Evolutionary conservation across 2,797 vertebrate genomes (phyloP).

Genomic region (Myotis daubentonii): DNA sequence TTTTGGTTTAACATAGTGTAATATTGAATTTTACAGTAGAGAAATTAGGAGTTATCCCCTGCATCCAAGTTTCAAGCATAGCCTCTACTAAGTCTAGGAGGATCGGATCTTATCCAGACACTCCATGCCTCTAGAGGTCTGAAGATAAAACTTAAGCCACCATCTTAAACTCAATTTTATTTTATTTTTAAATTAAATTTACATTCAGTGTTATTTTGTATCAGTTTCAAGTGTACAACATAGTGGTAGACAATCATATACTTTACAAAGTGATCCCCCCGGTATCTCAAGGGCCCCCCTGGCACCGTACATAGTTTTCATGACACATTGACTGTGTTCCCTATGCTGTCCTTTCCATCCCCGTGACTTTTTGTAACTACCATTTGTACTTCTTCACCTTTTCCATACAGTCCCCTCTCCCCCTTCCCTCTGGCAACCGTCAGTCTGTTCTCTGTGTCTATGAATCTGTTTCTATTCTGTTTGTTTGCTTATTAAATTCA

Average conservation of each 20-base stretch:
- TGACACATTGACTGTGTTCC: background rate
- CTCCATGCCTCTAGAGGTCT: background rate
- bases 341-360: background rate
- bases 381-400: background rate
- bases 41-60: background rate
- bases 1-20: background rate
- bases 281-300: background rate
- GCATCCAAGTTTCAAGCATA: background rate
- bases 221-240: background rate
- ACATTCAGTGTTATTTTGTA: background rate
- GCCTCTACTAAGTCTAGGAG: background rate
- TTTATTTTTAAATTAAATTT: background rate
- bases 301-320: background rate
- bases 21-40: background rate
- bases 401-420: background rate
- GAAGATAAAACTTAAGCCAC: background rate
- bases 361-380: background rate
- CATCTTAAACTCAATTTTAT: background rate
- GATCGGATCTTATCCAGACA: background rate
- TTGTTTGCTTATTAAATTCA: background rate
- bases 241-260: background rate
- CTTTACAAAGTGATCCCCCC: background rate
- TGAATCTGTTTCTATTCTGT: background rate
- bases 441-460: background rate
- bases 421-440: background rate